Evolutionary conservation across 2,113 vertebrate species (phyloP), one percentile per base, ranked within the genome.

Genomic region (Nettapus auritus): DNA sequence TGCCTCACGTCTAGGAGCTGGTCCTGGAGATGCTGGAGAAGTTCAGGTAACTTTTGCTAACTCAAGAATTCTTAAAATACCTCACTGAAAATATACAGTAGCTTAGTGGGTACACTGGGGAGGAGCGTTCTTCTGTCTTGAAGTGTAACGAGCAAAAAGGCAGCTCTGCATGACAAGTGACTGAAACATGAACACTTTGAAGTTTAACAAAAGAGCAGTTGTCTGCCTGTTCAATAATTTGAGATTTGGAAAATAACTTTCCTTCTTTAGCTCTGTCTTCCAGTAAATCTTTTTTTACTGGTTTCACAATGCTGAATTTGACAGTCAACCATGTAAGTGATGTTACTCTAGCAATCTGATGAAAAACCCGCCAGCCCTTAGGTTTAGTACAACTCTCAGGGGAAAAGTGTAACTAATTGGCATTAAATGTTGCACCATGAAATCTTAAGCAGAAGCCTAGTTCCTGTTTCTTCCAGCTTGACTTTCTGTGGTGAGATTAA

Each of bases 1-100:
- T 98, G 99, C 99, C 88, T 98, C 98, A 94, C 98, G 99, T 79
- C 98, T 99, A 42, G 99, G 99, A 96, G 99, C 98, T 94, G 98
- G 99, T 97, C 97, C 98, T 96, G 99, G 98, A 94, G 99, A 99
- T 95, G 98, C 99, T 95, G 98, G 98, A 96, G 99, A 99, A 96
- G 98, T 99, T 97, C 99, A 99, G 98, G 99, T 99, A 98, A 93
- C 73, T 78, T 80, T 59, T 8, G 17, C 36, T 33, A 52, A 63
- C 60, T 83, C 22, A 22, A 82, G 63, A 87, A 70, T 80, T 78
- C 60, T 75, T 84, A 23, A 86, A 71, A 68, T 21, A 46, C 26
- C 50, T 81, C 46, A 52, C 0, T 50, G 46, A 42, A 78, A 91
- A 86, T 13, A 88, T 16, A 52, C n/a, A 83, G 25, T 7, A 56